These are phyloP conservation scores for Choloepus hoffmanni DNA, from an alignment of 2,113 vertebrate species.

Conservation along the genomic window DNA sequence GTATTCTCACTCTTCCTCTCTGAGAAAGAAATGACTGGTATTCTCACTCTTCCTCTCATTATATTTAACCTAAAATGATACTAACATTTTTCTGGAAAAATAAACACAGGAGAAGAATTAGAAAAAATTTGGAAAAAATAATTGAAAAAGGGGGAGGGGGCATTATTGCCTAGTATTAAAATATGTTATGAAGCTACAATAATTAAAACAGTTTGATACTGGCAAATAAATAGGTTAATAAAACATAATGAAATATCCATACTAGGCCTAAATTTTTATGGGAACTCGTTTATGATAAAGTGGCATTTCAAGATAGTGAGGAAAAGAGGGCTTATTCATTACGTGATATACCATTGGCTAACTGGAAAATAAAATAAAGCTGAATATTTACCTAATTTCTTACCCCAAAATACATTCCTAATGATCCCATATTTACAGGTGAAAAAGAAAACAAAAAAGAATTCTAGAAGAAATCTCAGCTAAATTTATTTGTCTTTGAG, in stretches of 20 bases:
- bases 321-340: conserved; percentile 2
- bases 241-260: conserved; percentile 41
- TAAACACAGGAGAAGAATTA: conserved; percentile 3
- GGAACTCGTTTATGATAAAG: conserved; percentile 49
- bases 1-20: neutral
- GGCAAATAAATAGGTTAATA: conserved; percentile 30
- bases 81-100: conserved; percentile 47
- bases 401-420: neutral
- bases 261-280: neutral
- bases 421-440: neutral
- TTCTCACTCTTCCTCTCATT: neutral
- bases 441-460: neutral
- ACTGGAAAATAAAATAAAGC: neutral
- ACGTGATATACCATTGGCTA: neutral
- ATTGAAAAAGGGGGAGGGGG: neutral
- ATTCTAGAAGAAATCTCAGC: conserved; percentile 36
- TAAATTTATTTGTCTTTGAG: conserved; percentile 15
- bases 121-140: conserved; percentile 33
- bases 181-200: conserved; percentile 38
- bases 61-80: conserved; percentile 15
- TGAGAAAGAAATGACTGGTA: neutral
- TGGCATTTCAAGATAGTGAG: conserved; percentile 41
- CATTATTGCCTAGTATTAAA: conserved; percentile 38
- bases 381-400: conserved; percentile 19
- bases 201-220: conserved; percentile 39